Conservation (phyloP, 2,888 invertebrate species). For the Diadegma fenestrale region DNA sequence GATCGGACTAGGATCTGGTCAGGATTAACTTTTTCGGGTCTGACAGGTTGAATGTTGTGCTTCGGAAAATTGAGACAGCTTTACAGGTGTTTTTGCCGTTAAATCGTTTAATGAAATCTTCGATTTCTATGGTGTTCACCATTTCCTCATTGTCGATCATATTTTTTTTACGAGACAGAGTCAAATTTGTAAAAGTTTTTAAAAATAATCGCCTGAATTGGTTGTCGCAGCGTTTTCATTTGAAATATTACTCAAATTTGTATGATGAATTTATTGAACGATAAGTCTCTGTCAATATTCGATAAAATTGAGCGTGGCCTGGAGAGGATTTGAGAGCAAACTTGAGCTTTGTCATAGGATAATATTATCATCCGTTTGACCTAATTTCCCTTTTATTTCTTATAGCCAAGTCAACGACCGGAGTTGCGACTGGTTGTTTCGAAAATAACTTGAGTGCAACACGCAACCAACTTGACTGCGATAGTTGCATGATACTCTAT, state of each 20-base stretch:
- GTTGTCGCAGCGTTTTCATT: not conserved
- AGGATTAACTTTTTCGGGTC: too few relatives aligned
- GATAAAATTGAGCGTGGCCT: not conserved
- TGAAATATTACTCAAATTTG: not conserved
- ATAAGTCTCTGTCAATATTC: not conserved
- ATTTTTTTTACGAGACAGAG: too few relatives aligned
- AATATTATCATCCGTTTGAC: not conserved
- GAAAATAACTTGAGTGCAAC: conserved; percentile 4
- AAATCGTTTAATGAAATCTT: too few relatives aligned
- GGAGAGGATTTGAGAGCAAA: not conserved
- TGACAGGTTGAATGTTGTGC: too few relatives aligned
- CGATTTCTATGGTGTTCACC: too few relatives aligned
- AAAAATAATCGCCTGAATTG: not conserved
- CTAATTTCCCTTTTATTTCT: conserved; percentile 14
- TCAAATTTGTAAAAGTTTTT: not conserved
- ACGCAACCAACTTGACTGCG: conserved; percentile 13
- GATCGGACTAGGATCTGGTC: too few relatives aligned
- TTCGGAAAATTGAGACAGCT: too few relatives aligned
- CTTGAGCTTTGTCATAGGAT: not conserved
- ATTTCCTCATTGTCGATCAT: too few relatives aligned
- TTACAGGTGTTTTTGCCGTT: too few relatives aligned
- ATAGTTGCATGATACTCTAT: conserved; percentile 7
- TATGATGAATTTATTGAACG: not conserved
- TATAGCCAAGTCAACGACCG: not conserved
- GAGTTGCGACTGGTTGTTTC: not conserved